Percentiles rank a stretch among this genome's conserved stretches.
phyloP scores from a whole-genome alignment of 2,797 vertebrate genomes.

The Dallia pectoralis region DNA sequence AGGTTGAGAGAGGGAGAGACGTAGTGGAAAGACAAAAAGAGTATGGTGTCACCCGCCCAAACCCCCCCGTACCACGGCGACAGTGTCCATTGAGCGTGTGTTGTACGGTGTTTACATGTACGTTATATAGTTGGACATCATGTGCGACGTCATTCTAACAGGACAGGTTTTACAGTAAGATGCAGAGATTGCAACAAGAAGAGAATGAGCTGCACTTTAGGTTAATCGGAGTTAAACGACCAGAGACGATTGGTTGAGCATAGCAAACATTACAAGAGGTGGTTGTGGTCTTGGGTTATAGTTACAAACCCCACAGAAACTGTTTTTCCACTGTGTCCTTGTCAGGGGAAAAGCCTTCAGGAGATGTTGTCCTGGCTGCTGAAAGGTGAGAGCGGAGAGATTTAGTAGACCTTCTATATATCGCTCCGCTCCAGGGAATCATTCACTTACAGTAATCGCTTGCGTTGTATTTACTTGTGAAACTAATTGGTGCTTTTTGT shows the following conservation, averaged over 20 bases:
- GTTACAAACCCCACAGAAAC: neutral
- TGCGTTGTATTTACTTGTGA: neutral
- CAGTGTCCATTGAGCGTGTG: too few relatives aligned
- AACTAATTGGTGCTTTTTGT: neutral
- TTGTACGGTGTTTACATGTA: too few relatives aligned
- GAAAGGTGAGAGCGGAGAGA: neutral
- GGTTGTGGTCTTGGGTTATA: neutral
- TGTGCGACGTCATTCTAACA: neutral
- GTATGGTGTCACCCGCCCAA: too few relatives aligned
- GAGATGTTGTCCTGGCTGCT: neutral
- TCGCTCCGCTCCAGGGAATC: neutral
- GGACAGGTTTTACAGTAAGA: neutral
- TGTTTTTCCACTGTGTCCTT: conserved; percentile 1
- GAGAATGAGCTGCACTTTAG: neutral
- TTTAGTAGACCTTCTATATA: neutral
- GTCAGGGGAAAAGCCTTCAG: neutral
- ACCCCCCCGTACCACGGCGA: too few relatives aligned
- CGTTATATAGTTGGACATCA: neutral
- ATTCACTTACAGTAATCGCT: neutral
- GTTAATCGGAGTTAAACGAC: neutral
- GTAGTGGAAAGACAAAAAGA: too few relatives aligned
- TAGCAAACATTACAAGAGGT: neutral
- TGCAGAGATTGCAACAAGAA: neutral
- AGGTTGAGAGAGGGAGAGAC: neutral
- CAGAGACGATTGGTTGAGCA: neutral